These are phyloP conservation scores for Brachionichthys hirsutus DNA, from an alignment of 2,113 vertebrate species.

Conservation along the genomic window DNA sequence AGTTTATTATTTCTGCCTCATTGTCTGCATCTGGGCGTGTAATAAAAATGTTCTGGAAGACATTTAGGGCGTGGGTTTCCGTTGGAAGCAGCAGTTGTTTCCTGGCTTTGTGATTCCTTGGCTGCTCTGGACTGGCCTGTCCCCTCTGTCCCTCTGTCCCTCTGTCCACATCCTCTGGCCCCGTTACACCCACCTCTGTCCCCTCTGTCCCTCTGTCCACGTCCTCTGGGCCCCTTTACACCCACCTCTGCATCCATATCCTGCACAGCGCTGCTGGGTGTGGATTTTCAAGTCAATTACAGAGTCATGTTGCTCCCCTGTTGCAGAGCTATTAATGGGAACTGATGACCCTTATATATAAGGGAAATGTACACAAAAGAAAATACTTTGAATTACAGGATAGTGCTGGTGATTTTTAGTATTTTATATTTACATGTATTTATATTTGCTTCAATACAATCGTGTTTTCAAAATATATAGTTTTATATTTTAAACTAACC, in stretches of 20 bases:
- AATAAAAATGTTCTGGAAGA: neutral
- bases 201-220: too few relatives aligned
- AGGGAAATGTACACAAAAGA: neutral
- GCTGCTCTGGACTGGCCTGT: neutral
- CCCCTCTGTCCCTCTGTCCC: too few relatives aligned
- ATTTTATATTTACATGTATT: too few relatives aligned
- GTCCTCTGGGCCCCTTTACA: constrained; percentile 7
- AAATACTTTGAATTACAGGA: neutral
- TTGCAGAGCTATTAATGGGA: too few relatives aligned
- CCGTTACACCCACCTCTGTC: neutral
- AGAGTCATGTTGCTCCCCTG: too few relatives aligned
- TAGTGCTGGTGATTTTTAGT: neutral
- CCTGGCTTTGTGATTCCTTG: constrained; percentile 24
- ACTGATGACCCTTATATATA: too few relatives aligned
- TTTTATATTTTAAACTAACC: neutral
- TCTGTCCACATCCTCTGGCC: too few relatives aligned
- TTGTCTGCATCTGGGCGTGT: neutral
- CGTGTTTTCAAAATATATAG: too few relatives aligned
- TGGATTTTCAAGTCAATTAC: constrained; percentile 2
- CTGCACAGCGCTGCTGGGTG: neutral
- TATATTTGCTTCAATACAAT: too few relatives aligned
- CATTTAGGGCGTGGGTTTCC: constrained; percentile 1
- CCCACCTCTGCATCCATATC: constrained; percentile 4
- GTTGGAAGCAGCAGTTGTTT: constrained; percentile 13
- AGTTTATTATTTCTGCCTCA: neutral